Base-by-base conservation (phyloP, 2,888 invertebrate genomes). In the Thecocarcelia acutangulata region DNA sequence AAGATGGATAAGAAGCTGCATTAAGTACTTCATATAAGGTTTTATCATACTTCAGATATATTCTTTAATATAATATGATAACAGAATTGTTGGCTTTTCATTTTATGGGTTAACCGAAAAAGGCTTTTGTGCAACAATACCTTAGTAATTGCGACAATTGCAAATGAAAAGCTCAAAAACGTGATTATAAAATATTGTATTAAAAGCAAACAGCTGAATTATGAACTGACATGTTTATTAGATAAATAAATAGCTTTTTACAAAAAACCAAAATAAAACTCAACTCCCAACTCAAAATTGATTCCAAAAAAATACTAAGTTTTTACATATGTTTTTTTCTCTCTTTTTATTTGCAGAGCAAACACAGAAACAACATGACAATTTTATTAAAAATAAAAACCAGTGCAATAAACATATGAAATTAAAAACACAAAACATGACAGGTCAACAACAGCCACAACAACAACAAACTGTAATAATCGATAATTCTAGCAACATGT, bases 331-430 rank as follows among this genome's bases (percentile, higher is more conserved):
- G 28, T 80, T 9, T 63, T 46, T 70, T n/a, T 33, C 17, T 33
- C 17, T 44, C 50, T 68, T 44, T 48, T 15, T 69, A 33, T 33
- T 84, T 81, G 8, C 80, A 85, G 85, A 85, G 69, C 84, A 85
- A 85, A 72, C 56, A 72, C 77, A 83, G 1, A 56, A 66, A 82
- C 84, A 83, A 74, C 83, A 84, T 83, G 84, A 84, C 84, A 84
- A 84, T 80, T 77, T 78, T 80, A 81, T 87, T 85, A 88, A 87
- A 83, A 80, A 85, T 69, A 86, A 87, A 86, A 84, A 86, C 85
- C 86, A 85, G 87, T 85, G 87, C 87, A 87, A 87, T 88, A 87
- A 87, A 85, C 77, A 75, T 68, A 70, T 75, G 70, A 80, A 82
- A 82, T 80, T 79, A 83, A 61, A 76, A 84, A 85, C 85, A 86